phyloP scores from a whole-genome alignment of 1,140 invertebrate species.

The Apis mellifera region Amel_HAv3.1 CM009931.2:5002501-5003000 shows the following conservation, averaged over 20 bases:
- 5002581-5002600: too few relatives aligned
- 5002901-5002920: too few relatives aligned
- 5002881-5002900: neutral
- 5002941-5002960: too few relatives aligned
- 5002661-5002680: neutral
- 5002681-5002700: conserved; percentile 11
- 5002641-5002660: neutral
- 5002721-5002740: conserved; percentile 29
- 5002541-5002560: conserved; percentile 8
- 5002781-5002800: neutral
- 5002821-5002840: neutral
- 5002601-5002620: neutral
- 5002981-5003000: too few relatives aligned
- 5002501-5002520: conserved; percentile 31
- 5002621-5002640: neutral
- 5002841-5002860: neutral
- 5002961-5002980: too few relatives aligned
- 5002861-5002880: neutral
- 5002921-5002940: too few relatives aligned
- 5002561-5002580: neutral
- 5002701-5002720: conserved; percentile 29
- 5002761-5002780: conserved; percentile 22
- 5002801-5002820: neutral
- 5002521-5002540: conserved; percentile 45
- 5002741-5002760: neutral